Evolutionary conservation across 1,140 invertebrate genomes (phyloP), one percentile per base, ranked within the genome.

Genomic region (Bactericera cockerelli): DNA sequence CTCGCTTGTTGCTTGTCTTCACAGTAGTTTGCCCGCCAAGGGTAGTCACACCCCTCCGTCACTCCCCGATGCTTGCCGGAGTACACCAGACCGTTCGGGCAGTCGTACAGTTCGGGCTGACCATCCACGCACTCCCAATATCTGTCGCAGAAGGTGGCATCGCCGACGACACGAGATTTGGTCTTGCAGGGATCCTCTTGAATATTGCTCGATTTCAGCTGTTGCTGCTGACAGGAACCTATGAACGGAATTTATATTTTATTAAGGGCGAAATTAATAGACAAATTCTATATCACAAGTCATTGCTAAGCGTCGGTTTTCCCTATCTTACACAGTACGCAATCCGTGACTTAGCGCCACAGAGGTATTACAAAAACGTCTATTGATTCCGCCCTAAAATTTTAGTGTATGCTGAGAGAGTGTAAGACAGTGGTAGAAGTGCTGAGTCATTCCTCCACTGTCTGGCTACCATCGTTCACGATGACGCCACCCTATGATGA

Each of bases 11-110:
- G 79, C 69, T 84, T 86, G 57, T 76, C 77, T 63, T 87, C 85
- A 71, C 88, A 91, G 69, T 89, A 90, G 68, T 88, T 86, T 2
- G 86, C 84, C 63, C 87, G 77, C 87, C 87, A 89, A 0, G 89
- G 87, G 68, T 91, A 91, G 72, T 91, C 88, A 66, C 89, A 90
- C 2, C 86, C 86, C 68, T 90, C 86, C 1, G 87, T 86, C 0
- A 90, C 86, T 1, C 87, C 87, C 25, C 86, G 75, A 67, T 89
- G 83, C 68, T 89, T 89, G 0, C 89, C 89, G 26, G 89, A 86
- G 72, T 87, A 93, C 2, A 91, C 89, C 26, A 92, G 71, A 6
- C 89, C 89, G 67, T 92, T 93, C 28, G 89, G 89, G 70, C 89
- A 93, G 72, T 91, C 87, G 69, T 87, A 89, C 28, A 89, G 73